Evolutionary conservation across 35 echinoderm and acorn worm genomes (phyloP).

Genomic region (Amphiura filiformis): DNA sequence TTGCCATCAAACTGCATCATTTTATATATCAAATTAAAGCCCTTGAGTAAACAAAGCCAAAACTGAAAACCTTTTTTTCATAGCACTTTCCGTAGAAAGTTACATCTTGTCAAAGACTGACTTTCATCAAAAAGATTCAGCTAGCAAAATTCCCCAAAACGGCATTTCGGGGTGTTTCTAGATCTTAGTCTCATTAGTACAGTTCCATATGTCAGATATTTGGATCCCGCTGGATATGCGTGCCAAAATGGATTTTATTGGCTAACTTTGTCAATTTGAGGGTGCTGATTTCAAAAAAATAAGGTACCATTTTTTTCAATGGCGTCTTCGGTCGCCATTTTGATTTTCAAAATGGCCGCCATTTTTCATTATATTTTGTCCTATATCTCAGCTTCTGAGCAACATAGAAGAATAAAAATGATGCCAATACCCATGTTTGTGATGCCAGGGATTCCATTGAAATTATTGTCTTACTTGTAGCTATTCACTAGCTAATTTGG

Average conservation of each 20-base stretch:
- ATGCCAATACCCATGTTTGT: neutral
- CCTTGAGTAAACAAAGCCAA: no score
- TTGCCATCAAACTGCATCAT: no score
- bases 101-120: no score
- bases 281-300: slow-evolving; percentile 20
- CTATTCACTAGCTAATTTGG: slow-evolving; percentile 11
- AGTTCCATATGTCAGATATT: no score
- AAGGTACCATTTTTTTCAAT: neutral
- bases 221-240: no score
- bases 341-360: slow-evolving; percentile 24
- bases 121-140: no score
- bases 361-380: slow-evolving; percentile 21
- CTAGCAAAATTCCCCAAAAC: no score
- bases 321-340: slow-evolving; percentile 12
- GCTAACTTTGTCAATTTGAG: slow-evolving; percentile 16
- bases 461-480: neutral
- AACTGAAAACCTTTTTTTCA: no score
- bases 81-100: no score
- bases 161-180: no score
- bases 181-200: no score
- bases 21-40: no score
- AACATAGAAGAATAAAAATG: neutral
- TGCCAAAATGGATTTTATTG: slow-evolving; percentile 8
- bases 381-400: neutral
- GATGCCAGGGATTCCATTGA: slow-evolving; percentile 7